These are phyloP conservation scores for Drosophila tristis DNA, from an alignment of 1,140 invertebrate species.

Conservation along the genomic window DNA sequence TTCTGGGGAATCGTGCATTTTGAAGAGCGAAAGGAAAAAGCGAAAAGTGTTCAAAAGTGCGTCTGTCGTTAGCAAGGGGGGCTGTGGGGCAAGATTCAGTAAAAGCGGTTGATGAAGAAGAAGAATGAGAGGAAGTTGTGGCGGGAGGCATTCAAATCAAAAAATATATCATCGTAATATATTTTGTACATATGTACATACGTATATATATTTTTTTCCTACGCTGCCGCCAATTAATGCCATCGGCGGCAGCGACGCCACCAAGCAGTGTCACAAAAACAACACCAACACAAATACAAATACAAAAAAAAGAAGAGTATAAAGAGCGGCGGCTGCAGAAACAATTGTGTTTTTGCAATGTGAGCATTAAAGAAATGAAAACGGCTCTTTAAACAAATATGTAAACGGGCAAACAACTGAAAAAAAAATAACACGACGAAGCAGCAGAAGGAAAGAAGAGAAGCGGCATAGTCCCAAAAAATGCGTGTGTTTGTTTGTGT, in stretches of 20 bases:
- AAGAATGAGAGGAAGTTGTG: slow-evolving; percentile 28
- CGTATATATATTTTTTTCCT: slow-evolving; percentile 5
- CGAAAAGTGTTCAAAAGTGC: slow-evolving; percentile 51
- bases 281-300: slow-evolving; percentile 43
- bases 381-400: slow-evolving; percentile 31
- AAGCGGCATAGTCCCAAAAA: slow-evolving; percentile 45
- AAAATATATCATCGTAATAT: no score
- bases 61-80: not conserved
- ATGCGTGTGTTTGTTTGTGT: slow-evolving; percentile 46
- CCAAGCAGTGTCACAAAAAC: slow-evolving; percentile 18
- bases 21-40: slow-evolving; percentile 48
- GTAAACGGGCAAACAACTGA: not conserved
- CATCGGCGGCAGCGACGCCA: slow-evolving; percentile 19
- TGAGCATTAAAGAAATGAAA: slow-evolving; percentile 42
- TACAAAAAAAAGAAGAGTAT: slow-evolving; percentile 56
- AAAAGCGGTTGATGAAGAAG: slow-evolving; percentile 26
- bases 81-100: not conserved
- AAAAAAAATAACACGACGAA: slow-evolving; percentile 13
- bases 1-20: no score
- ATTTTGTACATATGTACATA: no score
- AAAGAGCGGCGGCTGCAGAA: slow-evolving; percentile 10
- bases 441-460: slow-evolving; percentile 38
- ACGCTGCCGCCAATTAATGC: slow-evolving; percentile 47
- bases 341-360: slow-evolving; percentile 50
- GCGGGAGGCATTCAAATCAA: no score